phyloP scores from a whole-genome alignment of 1,140 invertebrate genomes.

The Temnothorax curvispinosus region DNA sequence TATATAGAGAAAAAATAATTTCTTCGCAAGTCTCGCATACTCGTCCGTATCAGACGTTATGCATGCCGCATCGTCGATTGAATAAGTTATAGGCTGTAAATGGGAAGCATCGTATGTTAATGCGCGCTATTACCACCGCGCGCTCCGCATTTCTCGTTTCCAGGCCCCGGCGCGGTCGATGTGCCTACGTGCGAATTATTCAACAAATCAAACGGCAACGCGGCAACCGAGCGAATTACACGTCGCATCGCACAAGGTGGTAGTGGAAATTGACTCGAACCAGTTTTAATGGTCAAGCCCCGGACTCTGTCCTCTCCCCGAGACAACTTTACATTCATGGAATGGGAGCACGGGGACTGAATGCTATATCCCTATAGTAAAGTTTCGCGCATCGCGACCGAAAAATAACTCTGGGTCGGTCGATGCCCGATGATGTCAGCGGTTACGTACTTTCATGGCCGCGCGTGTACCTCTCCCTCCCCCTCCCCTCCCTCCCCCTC shows the following conservation, averaged over 20 bases:
- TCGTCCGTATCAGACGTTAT: background rate
- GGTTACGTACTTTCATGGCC: background rate
- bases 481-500: background rate
- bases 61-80: background rate
- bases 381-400: constrained; percentile 61
- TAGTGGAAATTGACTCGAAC: constrained; percentile 71
- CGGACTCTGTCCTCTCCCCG: constrained; percentile 40
- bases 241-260: constrained; percentile 13
- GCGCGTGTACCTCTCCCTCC: background rate
- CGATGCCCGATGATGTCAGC: background rate
- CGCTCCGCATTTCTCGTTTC: constrained; percentile 1
- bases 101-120: constrained; percentile 60
- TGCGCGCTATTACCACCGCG: constrained; percentile 54
- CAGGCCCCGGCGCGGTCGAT: background rate
- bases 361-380: background rate
- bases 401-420: constrained; percentile 61
- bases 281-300: constrained; percentile 70
- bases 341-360: constrained; percentile 72
- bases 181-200: constrained; percentile 65
- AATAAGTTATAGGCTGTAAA: constrained; percentile 66
- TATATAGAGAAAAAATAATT: background rate
- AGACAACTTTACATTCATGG: constrained; percentile 79
- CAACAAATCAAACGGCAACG: constrained; percentile 67
- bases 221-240: constrained; percentile 56
- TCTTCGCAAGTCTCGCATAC: constrained; percentile 3